These are phyloP conservation scores for Coptodon rendalli DNA, from an alignment of 2,113 vertebrate species.

Conservation along the genomic window DNA sequence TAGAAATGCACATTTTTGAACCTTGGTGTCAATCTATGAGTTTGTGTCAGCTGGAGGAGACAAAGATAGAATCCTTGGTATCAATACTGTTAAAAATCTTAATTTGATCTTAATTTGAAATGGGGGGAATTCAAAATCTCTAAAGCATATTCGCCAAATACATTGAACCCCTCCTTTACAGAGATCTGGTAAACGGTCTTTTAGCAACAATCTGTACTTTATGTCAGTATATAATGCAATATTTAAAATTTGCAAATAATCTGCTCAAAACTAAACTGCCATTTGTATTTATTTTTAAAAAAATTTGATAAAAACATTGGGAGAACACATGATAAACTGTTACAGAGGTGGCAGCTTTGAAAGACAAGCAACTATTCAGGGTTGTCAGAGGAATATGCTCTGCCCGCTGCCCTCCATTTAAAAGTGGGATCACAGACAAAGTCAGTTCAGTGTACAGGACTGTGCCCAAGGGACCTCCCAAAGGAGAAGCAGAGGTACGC, in stretches of 20 bases:
- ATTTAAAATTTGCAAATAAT: background rate
- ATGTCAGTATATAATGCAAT: background rate
- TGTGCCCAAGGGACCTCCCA: background rate
- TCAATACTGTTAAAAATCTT: background rate
- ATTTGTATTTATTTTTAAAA: background rate
- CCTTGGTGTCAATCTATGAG: background rate
- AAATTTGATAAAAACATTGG: background rate
- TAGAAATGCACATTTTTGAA: background rate
- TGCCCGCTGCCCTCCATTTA: slow-evolving; percentile 1
- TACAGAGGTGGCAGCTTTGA: background rate
- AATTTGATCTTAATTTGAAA: background rate
- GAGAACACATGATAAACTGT: background rate
- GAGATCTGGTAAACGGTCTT: background rate
- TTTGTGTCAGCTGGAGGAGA: background rate
- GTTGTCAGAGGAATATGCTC: background rate
- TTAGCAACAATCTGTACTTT: background rate
- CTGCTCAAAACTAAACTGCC: background rate
- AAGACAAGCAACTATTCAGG: background rate
- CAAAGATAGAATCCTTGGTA: background rate
- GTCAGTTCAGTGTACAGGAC: slow-evolving; percentile 11
- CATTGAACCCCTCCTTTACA: background rate
- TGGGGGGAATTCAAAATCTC: background rate
- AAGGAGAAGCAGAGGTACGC: background rate
- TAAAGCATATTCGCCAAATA: background rate
- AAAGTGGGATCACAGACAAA: slow-evolving; percentile 13